Evolutionary conservation across 1,140 invertebrate genomes (phyloP), one percentile per base, ranked within the genome.

Genomic region (Solenopsis invicta): DNA sequence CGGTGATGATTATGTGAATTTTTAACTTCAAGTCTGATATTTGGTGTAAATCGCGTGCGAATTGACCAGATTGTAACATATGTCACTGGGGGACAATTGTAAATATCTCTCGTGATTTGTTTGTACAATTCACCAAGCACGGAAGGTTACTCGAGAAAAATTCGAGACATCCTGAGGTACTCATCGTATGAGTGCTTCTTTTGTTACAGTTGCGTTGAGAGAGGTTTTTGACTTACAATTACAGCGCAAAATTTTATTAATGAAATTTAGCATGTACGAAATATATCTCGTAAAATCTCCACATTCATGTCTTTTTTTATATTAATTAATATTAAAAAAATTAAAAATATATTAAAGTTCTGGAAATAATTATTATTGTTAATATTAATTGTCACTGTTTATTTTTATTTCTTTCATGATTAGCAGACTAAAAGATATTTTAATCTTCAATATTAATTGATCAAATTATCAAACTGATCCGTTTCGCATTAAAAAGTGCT

Each of bases 1-100:
- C 52, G 5, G 52, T 48, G 24, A 64, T 10, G 41, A 77, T 62
- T 48, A 29, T 34, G 6, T 50, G 24, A 34, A 54, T 48, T 54
- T 66, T 56, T 61, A 54, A 85, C 34, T 85, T 77, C 52, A 18
- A 10, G 21, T 41, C 13, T 48, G 37, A 34, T 75, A 61, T 81
- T 81, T n/a, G 2, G 4, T 2, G 24, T 5, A 77, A 64, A 77
- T 84, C 86, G 67, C 45, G 29, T 61, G 45, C 48, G 78, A 72
- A 82, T 50, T 16, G 37, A 29, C 9, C 16, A 62, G 24, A 45
- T 80, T 41, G 24, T 45, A 29, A 34, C 69, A 84, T 13, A 8
- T 75, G 80, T 75, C 29, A n/a, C 5, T 24, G 6, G 45, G 13
- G 41, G 54, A 48, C 54, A 9, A 61, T 75, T 84, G 41, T 74